Conservation (phyloP, 2,113 vertebrate genomes). For the Nestor notabilis region DNA sequence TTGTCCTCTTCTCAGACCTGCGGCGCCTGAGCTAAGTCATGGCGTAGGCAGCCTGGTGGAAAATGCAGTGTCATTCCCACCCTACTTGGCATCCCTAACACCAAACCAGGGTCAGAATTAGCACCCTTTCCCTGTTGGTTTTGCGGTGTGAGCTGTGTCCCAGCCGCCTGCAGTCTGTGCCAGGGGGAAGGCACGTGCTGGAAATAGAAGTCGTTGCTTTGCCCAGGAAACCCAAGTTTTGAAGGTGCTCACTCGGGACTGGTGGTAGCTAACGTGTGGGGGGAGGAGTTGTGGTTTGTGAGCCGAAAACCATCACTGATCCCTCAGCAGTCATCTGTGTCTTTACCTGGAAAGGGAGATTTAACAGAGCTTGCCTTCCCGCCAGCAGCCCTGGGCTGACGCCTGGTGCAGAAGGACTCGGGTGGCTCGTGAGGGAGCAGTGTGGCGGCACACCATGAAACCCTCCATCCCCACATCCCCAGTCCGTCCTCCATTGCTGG, state of each 20-base stretch:
- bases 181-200: fast-evolving
- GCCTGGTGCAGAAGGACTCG: not conserved
- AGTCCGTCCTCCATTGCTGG: not conserved
- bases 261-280: fast-evolving
- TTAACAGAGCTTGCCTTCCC: not conserved
- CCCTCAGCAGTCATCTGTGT: not conserved
- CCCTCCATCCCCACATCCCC: not conserved
- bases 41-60: not conserved
- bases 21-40: not conserved
- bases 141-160: not conserved
- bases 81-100: not conserved
- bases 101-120: not conserved
- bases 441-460: not conserved
- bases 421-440: fast-evolving
- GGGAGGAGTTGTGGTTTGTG: not conserved
- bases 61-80: not conserved
- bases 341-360: not conserved
- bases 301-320: not conserved
- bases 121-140: not conserved
- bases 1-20: not conserved
- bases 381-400: not conserved
- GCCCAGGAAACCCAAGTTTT: not conserved
- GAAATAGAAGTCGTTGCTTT: not conserved
- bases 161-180: not conserved
- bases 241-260: fast-evolving